Conservation (phyloP, 2,113 vertebrate genomes). For the Eupsittula cactorum region DNA sequence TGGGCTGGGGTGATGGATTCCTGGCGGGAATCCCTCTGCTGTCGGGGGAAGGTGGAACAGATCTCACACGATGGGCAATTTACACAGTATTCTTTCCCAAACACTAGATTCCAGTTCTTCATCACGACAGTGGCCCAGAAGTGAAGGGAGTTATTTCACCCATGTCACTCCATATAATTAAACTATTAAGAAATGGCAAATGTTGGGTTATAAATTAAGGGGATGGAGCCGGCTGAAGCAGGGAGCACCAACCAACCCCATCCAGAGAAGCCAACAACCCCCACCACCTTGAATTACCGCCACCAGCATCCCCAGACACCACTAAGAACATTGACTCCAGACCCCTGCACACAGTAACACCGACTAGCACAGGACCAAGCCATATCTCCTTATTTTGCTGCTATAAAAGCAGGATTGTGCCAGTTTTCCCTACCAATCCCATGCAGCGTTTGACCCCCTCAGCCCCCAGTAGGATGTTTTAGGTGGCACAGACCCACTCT, state of each 20-base stretch:
- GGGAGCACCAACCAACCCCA: neutral
- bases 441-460: fast-evolving
- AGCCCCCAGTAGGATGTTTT: fast-evolving
- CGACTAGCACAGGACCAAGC: fast-evolving
- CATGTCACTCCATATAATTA: neutral
- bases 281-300: too few relatives aligned
- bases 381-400: too few relatives aligned
- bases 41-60: neutral
- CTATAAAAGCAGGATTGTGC: neutral
- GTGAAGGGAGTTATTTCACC: neutral
- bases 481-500: fast-evolving
- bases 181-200: neutral
- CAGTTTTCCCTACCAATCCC: fast-evolving
- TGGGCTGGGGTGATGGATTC: neutral
- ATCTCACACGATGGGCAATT: neutral
- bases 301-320: neutral
- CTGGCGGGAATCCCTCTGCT: fast-evolving
- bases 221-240: neutral
- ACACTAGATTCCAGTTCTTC: neutral
- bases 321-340: neutral
- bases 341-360: fast-evolving
- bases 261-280: neutral
- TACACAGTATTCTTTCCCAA: neutral
- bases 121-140: neutral
- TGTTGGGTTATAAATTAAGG: neutral